Evolutionary conservation across 2,113 vertebrate genomes (phyloP).

Genomic region (Formicarius rufipectus): DNA sequence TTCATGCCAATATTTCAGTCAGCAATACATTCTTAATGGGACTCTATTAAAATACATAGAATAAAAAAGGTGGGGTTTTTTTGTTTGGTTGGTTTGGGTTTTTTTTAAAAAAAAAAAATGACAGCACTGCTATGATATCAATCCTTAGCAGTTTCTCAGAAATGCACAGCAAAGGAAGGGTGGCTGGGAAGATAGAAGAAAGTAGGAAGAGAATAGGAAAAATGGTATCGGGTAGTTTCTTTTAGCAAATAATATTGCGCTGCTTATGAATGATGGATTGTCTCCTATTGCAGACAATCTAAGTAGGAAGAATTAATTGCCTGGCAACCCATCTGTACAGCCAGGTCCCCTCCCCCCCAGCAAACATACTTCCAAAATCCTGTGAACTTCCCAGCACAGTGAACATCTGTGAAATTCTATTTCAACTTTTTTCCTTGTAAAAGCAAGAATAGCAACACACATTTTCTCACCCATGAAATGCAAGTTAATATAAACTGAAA

Average conservation of each 20-base stretch:
- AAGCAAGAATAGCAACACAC: neutral
- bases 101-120: too few species aligned
- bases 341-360: neutral
- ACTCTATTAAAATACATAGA: conserved; percentile 84
- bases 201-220: conserved; percentile 63
- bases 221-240: conserved; percentile 57
- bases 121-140: conserved; percentile 82
- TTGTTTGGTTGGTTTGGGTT: too few species aligned
- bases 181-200: conserved; percentile 60
- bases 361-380: conserved; percentile 34
- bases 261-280: conserved; percentile 28
- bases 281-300: conserved; percentile 42
- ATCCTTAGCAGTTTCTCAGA: conserved; percentile 74
- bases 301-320: conserved; percentile 60
- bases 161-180: conserved; percentile 53
- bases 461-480: neutral
- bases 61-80: too few species aligned
- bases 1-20: conserved; percentile 85
- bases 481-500: neutral
- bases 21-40: conserved; percentile 84
- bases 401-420: conserved; percentile 17
- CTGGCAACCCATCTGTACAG: conserved; percentile 55
- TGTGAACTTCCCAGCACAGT: neutral
- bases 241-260: conserved; percentile 32
- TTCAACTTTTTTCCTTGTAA: neutral